Evolutionary conservation across 1,140 invertebrate species (phyloP).

Genomic region (Temnothorax longispinosus): DNA sequence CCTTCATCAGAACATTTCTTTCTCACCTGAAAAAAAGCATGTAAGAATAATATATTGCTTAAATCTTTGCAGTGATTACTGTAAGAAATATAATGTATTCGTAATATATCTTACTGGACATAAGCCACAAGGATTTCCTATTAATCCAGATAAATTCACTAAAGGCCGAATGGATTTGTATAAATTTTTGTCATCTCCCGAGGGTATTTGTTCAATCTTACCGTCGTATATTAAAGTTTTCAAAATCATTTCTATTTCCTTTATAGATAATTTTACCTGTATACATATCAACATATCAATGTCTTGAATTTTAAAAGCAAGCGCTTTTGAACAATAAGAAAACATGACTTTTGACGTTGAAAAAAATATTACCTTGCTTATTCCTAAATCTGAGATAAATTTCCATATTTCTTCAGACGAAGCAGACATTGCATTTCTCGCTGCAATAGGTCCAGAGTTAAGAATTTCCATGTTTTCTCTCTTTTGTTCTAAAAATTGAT

Average conservation of each 20-base stretch:
- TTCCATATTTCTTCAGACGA: slow-evolving; percentile 95
- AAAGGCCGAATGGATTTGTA: slow-evolving; percentile 92
- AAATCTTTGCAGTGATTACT: background rate
- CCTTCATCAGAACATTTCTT: slow-evolving; percentile 91
- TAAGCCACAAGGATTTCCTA: slow-evolving; percentile 94
- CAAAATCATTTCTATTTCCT: slow-evolving; percentile 96
- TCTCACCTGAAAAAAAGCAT: slow-evolving; percentile 83
- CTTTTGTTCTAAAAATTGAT: slow-evolving; percentile 91
- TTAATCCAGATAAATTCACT: slow-evolving; percentile 90
- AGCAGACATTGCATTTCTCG: slow-evolving; percentile 91
- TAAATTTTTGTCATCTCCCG: slow-evolving; percentile 88
- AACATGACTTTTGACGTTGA: background rate
- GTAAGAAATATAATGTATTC: slow-evolving; percentile 35
- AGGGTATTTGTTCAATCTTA: slow-evolving; percentile 92
- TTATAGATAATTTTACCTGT: slow-evolving; percentile 92
- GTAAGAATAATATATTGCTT: slow-evolving; percentile 1
- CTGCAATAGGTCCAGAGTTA: slow-evolving; percentile 91
- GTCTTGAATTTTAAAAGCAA: slow-evolving; percentile 20
- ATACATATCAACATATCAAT: slow-evolving; percentile 69
- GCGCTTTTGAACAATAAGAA: background rate
- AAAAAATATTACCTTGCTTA: slow-evolving; percentile 91
- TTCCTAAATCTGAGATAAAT: slow-evolving; percentile 96
- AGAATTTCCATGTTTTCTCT: slow-evolving; percentile 89
- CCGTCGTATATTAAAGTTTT: slow-evolving; percentile 97
- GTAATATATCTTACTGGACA: slow-evolving; percentile 91